Evolutionary conservation across 2,888 invertebrate species (phyloP).

Genomic region (Protula sp.): DNA sequence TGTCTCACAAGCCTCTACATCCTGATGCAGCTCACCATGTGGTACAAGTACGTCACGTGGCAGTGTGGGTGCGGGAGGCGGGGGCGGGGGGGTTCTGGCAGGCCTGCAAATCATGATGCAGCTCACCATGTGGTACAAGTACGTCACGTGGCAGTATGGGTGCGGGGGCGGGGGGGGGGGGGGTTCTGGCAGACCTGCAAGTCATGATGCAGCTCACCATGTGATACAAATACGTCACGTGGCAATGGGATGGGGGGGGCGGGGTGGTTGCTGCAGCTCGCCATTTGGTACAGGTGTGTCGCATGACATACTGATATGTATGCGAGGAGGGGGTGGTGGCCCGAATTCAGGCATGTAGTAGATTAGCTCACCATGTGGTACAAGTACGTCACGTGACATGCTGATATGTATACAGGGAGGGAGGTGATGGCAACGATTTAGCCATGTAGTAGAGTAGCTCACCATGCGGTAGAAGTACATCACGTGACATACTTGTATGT

Average conservation of each 20-base stretch:
- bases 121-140: constrained; percentile 55
- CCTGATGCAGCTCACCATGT: constrained; percentile 57
- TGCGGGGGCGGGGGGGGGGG: too few species aligned
- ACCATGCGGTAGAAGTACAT: constrained; percentile 56
- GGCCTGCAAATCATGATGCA: constrained; percentile 57
- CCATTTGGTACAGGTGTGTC: too few species aligned
- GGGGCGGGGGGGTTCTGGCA: constrained; percentile 49
- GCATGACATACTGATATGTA: too few species aligned
- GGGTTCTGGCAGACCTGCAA: too few species aligned
- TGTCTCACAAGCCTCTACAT: constrained; percentile 55
- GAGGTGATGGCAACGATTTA: constrained; percentile 53
- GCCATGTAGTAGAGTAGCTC: constrained; percentile 57
- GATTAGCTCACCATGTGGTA: constrained; percentile 57
- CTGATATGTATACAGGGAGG: too few species aligned
- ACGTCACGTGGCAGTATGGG: constrained; percentile 37
- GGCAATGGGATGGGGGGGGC: too few species aligned
- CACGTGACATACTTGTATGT: neutral
- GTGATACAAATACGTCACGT: too few species aligned
- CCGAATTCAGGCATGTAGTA: constrained; percentile 56
- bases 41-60: constrained; percentile 52
- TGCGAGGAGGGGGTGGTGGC: too few species aligned
- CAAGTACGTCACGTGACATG: constrained; percentile 39
- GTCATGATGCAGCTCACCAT: too few species aligned
- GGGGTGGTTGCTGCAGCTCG: too few species aligned
- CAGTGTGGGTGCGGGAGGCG: neutral